phyloP scores from a whole-genome alignment of 2,113 vertebrate species.

The Acrocephalus kingi region DNA sequence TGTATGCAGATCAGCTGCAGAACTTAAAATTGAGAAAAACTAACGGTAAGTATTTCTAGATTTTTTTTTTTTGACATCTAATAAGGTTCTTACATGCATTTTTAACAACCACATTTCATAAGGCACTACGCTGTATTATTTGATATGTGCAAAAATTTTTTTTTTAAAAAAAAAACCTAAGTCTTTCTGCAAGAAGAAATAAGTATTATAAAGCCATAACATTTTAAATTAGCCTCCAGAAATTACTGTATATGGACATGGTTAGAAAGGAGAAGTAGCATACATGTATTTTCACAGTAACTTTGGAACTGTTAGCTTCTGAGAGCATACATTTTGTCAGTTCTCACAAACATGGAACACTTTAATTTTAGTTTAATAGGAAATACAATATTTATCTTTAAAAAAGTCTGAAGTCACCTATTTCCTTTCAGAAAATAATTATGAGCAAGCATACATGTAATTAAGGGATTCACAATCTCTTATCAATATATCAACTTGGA shows the following conservation, averaged over 20 bases:
- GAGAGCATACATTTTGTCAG: background rate
- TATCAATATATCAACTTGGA: conserved; percentile 19
- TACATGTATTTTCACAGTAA: background rate
- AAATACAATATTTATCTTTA: background rate
- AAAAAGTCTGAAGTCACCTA: background rate
- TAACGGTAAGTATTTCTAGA: background rate
- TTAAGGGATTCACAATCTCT: conserved; percentile 5
- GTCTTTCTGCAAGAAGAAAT: background rate
- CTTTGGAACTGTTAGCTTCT: background rate
- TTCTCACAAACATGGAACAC: background rate
- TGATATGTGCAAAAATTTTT: background rate
- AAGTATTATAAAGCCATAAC: background rate
- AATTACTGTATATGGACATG: background rate
- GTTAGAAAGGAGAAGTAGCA: background rate
- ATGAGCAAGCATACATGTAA: background rate
- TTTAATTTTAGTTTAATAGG: background rate
- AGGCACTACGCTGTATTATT: background rate
- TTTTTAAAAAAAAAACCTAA: background rate
- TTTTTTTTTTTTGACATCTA: background rate
- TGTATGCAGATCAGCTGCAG: background rate
- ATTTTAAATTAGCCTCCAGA: background rate
- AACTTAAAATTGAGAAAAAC: background rate
- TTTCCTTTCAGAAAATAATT: conserved; percentile 25
- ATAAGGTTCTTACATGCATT: background rate
- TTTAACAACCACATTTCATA: background rate